These are phyloP conservation scores for Heterotis niloticus DNA, from an alignment of 2,113 vertebrate species.

Conservation along the genomic window DNA sequence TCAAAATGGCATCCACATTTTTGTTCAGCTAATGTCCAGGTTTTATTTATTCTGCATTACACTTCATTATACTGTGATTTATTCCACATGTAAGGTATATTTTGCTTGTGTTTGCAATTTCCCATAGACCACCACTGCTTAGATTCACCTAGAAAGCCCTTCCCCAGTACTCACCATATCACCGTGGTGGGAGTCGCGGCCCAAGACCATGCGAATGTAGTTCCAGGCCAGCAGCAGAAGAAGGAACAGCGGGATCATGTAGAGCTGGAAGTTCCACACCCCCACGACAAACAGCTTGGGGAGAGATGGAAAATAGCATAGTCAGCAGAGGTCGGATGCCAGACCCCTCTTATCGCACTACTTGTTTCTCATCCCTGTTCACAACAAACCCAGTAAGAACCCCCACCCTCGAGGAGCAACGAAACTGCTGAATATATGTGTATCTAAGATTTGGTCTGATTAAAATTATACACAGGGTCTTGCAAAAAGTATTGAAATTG, in stretches of 20 bases:
- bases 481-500: no score
- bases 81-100: background rate
- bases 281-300: constrained; percentile 83
- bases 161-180: constrained; percentile 69
- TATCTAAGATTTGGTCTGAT: no score
- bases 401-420: no score
- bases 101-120: background rate
- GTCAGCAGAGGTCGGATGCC: background rate
- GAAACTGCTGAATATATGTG: no score
- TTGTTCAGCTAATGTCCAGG: no score
- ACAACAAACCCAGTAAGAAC: background rate
- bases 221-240: constrained; percentile 82
- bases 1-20: background rate
- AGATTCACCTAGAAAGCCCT: no score
- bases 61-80: background rate
- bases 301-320: constrained; percentile 21
- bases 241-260: constrained; percentile 83
- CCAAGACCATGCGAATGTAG: constrained; percentile 74
- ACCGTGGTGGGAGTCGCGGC: constrained; percentile 67
- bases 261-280: constrained; percentile 94
- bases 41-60: no score
- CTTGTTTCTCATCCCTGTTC: background rate
- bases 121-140: no score
- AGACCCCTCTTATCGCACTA: background rate
- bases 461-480: no score